Base-by-base conservation (phyloP, 2,888 invertebrate genomes). In the Stegana nigrithorax region DNA sequence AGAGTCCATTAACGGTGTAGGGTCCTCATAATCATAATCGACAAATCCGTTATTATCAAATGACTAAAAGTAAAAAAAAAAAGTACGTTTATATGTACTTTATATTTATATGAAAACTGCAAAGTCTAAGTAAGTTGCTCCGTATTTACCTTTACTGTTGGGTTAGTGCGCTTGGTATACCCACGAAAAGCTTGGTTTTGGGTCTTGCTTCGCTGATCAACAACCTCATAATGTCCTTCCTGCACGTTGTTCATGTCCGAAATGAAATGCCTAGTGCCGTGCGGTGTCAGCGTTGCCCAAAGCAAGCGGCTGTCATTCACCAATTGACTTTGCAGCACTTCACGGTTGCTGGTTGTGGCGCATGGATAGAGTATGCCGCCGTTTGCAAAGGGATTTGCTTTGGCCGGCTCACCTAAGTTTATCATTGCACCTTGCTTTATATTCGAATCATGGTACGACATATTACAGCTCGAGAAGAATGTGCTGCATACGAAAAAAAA, bases 201-300 rank as follows among this genome's bases (percentile, higher is more conserved):
- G 5, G 78, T 65, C 69, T 84, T 85, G 55, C 80, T 68, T 57
- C n/a, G n/a, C n/a, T n/a, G n/a, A n/a, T 92, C 91, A 1, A 92
- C 90, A 63, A 91, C 90, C 78, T 92, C 92, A 82, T 92, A 92
- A 81, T 91, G 91, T 66, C 91, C 90, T 80, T 91, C 89, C 67
- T 90, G 90, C 0, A 73, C 75, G 55, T 77, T 80, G 60, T 71
- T 75, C 21, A 72, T 79, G 73, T 90, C 90, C 65, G 91, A 89
- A 61, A 92, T 90, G 81, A 91, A 93, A 84, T 94, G 93, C 21
- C 92, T 88, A 0, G 93, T 93, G 12, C 93, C 93, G 19, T 93
- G 89, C 0, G 94, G 94, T 0, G 94, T 94, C 8, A 95, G 85
- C 0, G 94, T 93, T 1, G 95, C 94, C 95, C 95, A 95, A 50